These are phyloP conservation scores for Drosophila nr. perissopoda DNA, from an alignment of 2,888 invertebrate species.

Conservation along the genomic window DNA sequence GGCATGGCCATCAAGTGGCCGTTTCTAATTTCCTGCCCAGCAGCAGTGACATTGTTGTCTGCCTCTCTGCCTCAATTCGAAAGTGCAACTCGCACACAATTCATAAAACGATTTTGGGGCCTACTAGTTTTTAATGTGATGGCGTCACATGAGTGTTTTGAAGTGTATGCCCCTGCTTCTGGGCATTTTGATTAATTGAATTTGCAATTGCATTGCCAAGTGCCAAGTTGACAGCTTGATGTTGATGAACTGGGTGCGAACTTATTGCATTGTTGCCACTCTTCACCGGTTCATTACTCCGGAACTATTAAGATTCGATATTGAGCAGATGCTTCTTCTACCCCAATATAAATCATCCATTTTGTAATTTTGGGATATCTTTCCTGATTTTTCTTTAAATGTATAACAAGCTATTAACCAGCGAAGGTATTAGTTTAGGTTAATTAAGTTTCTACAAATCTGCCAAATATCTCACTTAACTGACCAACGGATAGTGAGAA, in stretches of 20 bases:
- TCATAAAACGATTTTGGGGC: slow-evolving; percentile 69
- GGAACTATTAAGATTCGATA: neutral
- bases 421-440: too few species aligned
- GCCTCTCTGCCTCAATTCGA: slow-evolving; percentile 29
- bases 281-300: slow-evolving; percentile 2
- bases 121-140: slow-evolving; percentile 48
- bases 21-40: slow-evolving; percentile 75
- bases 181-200: slow-evolving; percentile 71
- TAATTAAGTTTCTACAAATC: too few species aligned
- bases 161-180: slow-evolving; percentile 12
- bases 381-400: too few species aligned
- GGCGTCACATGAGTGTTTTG: slow-evolving; percentile 5
- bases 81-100: slow-evolving; percentile 55
- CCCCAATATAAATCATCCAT: neutral
- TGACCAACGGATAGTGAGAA: neutral
- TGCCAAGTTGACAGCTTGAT: slow-evolving; percentile 31
- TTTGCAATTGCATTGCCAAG: slow-evolving; percentile 46
- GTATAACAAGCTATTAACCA: too few species aligned
- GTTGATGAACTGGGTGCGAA: neutral
- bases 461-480: neutral
- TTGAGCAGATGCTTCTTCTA: neutral
- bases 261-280: neutral
- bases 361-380: too few species aligned
- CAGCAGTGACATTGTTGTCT: slow-evolving; percentile 43
- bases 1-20: slow-evolving; percentile 58